Evolutionary conservation across 2,113 vertebrate species (phyloP), one percentile per base, ranked within the genome.

Genomic region (Phylloscopus trochilus): DNA sequence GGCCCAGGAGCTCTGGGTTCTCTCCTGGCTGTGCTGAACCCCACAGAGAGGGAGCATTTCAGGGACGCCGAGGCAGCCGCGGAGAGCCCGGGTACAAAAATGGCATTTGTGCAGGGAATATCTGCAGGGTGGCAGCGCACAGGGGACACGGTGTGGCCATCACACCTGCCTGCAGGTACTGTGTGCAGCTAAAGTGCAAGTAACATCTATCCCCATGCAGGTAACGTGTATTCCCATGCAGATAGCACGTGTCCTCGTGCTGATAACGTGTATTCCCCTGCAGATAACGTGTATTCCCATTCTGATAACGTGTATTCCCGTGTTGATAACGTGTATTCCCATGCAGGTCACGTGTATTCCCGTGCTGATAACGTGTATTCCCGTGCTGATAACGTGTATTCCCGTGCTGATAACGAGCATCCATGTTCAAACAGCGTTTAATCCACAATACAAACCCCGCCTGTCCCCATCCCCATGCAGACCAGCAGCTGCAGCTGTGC

Each of bases 401-500:
- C 64, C 3, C 19, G 3, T 12, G 44, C 22, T 27, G 43, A 9
- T 52, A 15, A 12, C 2, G 2, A 19, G 43, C 41, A 11, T 26
- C 21, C 56, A 23, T 13, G 10, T 64, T 41, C n/a, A 63, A 18
- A 51, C 1, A 15, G 4, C 5, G 0, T 47, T 55, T 19, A 19
- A 39, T 8, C n/a, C 51, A 2, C 70, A 17, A 17, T 1, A 9
- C 35, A 56, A 66, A 49, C 60, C 11, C 20, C 59, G 4, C 1
- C 2, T 1, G 37, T 39, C 37, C 37, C 37, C 37, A 6, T 28
- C 35, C 11, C 11, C 19, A 1, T 2, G 30, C 5, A 10, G 51
- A 11, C n/a, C 6, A 5, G 11, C 9, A 7, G 22, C 72, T 46
- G 33, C 69, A 17, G 39, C 13, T 0, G 0, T 33, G 39, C 18